Base-by-base conservation (phyloP, 2,797 vertebrate species). In the Gephyroberyx darwinii region DNA sequence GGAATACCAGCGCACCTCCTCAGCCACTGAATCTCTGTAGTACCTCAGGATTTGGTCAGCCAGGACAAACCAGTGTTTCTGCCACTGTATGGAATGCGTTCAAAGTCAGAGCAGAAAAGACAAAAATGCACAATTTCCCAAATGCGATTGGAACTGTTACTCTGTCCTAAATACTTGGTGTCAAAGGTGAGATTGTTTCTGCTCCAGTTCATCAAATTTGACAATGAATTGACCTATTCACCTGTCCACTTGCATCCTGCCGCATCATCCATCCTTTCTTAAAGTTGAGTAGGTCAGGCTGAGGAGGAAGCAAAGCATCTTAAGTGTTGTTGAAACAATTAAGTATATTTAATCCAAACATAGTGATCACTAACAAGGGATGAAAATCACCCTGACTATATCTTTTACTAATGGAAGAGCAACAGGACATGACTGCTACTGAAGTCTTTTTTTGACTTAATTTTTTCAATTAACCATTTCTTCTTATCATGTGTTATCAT, bases 51-150 rank as follows among this genome's bases (percentile, higher is more conserved):
- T 95, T 81, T 96, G 95, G 88, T 96, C 94, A 0, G 94, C 95
- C 80, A 96, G 91, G 77, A 97, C 96, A 92, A 96, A 97, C 96
- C 95, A 96, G 82, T 96, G 94, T 75, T 95, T 96, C 90, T 94
- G 95, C 96, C 96, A 97, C 96, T 97, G 78, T 2, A 58, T 43
- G 45, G 88, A 60, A 60, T 33, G 78, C 48, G 52, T 37, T n/a
- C 30, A 71, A n/a, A 68, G 52, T 67, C 64, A 75, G 12, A 58
- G 39, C 12, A 58, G 30, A 65, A 35, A 78, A 19, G 10, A 62
- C 3, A 14, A 41, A 52, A 19, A 73, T 16, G 48, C 14, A 55
- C 14, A 20, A 6, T 35, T 66, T 13, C 30, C 20, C 17, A 13
- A 69, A 4, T 26, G 9, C 61, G 1, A 57, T 10, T 2, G 16